Evolutionary conservation across 1,140 invertebrate species (phyloP).

Genomic region (Leptinotarsa undecemlineata): DNA sequence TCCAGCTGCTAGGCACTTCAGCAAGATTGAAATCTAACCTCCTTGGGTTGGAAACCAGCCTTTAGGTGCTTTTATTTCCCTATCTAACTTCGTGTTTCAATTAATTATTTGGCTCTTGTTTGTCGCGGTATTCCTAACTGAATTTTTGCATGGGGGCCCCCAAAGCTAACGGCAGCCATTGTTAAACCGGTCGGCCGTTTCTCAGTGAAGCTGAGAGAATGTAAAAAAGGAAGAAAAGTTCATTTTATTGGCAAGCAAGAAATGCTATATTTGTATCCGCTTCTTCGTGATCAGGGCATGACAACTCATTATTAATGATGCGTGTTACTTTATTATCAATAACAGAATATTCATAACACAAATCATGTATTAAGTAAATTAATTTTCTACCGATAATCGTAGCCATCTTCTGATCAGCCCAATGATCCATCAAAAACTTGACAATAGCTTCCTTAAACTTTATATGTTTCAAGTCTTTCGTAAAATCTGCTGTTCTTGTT

Average conservation of each 20-base stretch:
- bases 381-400: constrained; percentile 26
- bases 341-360: constrained; percentile 28
- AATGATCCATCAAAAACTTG: constrained; percentile 36
- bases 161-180: too few species aligned
- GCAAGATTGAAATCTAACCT: too few species aligned
- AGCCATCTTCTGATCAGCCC: constrained; percentile 28
- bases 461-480: constrained; percentile 34
- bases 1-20: too few species aligned
- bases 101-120: too few species aligned
- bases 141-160: too few species aligned
- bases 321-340: constrained; percentile 24
- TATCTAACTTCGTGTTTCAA: too few species aligned
- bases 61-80: too few species aligned
- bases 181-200: too few species aligned
- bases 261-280: constrained; percentile 48
- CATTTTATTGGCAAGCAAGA: constrained; percentile 45
- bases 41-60: too few species aligned
- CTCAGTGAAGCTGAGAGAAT: too few species aligned
- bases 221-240: too few species aligned
- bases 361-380: constrained; percentile 33
- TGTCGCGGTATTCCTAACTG: too few species aligned
- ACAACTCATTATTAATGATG: constrained; percentile 31
- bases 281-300: constrained; percentile 47
- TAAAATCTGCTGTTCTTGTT: constrained; percentile 33
- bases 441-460: constrained; percentile 39